phyloP scores from a whole-genome alignment of 2,797 vertebrate genomes.

The Platyrinchus mystaceus region DNA sequence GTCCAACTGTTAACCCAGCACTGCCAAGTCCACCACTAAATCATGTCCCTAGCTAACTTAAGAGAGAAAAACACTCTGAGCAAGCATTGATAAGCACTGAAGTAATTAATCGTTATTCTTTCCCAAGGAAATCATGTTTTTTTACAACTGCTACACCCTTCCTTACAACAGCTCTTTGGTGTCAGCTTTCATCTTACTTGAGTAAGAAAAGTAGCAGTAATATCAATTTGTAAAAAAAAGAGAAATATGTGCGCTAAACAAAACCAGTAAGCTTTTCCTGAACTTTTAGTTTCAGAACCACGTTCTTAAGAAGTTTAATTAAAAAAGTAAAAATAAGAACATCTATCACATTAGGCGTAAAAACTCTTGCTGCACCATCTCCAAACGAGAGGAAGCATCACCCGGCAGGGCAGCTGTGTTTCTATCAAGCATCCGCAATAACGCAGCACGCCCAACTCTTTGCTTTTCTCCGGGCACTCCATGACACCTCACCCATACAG shows the following conservation, averaged over 20 bases:
- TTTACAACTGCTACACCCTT: not conserved
- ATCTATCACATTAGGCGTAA: not conserved
- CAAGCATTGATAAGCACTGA: not conserved
- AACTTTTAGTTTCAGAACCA: not conserved
- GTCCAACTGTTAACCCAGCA: not conserved
- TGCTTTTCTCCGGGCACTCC: not conserved
- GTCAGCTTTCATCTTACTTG: not conserved
- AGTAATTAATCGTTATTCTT: not conserved
- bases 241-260: not conserved
- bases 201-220: not conserved
- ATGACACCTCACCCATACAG: fast-evolving
- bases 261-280: not conserved
- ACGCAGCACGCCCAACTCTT: not conserved
- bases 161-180: not conserved
- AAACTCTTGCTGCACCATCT: fast-evolving
- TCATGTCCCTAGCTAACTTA: not conserved
- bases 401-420: not conserved
- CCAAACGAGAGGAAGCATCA: fast-evolving
- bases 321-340: not conserved
- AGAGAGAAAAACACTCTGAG: not conserved
- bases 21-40: not conserved
- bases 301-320: not conserved
- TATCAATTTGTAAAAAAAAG: not conserved
- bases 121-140: not conserved
- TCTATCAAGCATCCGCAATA: not conserved